phyloP scores from a whole-genome alignment of 1,140 invertebrate genomes.

The Drosophila sulfurigaster region DNA sequence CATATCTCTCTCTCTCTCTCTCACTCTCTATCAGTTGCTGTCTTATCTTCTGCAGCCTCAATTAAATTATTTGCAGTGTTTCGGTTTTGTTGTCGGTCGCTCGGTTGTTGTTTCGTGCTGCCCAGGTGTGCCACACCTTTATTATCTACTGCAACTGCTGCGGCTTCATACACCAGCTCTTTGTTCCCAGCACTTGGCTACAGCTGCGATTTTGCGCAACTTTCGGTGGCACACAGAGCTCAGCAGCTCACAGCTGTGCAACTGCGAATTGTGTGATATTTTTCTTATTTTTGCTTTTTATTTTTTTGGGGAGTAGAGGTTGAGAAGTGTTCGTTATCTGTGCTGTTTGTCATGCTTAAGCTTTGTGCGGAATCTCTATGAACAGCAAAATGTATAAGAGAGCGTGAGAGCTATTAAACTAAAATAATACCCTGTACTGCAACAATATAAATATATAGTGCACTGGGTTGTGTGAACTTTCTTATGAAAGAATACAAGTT shows the following conservation, averaged over 20 bases:
- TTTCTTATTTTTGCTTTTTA: constrained; percentile 1
- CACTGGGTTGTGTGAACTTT: too few species aligned
- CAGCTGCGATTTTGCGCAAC: constrained; percentile 37
- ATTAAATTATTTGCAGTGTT: constrained; percentile 34
- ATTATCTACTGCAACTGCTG: constrained; percentile 9
- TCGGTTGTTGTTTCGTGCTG: neutral
- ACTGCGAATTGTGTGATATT: constrained; percentile 5
- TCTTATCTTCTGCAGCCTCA: constrained; percentile 13
- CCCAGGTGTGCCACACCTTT: constrained; percentile 36
- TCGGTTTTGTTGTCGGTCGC: too few species aligned
- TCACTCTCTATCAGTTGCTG: neutral
- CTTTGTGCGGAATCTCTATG: constrained; percentile 16
- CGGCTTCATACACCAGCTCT: constrained; percentile 15
- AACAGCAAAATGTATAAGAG: too few species aligned
- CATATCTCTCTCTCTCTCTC: neutral
- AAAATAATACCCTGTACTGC: neutral
- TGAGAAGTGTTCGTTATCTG: constrained; percentile 27
- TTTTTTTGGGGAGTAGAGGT: neutral
- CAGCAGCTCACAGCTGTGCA: constrained; percentile 1
- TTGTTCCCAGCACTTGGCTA: constrained; percentile 26
- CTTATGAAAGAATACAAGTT: too few species aligned
- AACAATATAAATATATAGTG: too few species aligned
- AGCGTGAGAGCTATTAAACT: neutral
- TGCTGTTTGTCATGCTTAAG: constrained; percentile 31
- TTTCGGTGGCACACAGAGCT: constrained; percentile 13